These are phyloP conservation scores for Amaurobius ferox DNA, from an alignment of 2,888 invertebrate genomes.

Conservation along the genomic window DNA sequence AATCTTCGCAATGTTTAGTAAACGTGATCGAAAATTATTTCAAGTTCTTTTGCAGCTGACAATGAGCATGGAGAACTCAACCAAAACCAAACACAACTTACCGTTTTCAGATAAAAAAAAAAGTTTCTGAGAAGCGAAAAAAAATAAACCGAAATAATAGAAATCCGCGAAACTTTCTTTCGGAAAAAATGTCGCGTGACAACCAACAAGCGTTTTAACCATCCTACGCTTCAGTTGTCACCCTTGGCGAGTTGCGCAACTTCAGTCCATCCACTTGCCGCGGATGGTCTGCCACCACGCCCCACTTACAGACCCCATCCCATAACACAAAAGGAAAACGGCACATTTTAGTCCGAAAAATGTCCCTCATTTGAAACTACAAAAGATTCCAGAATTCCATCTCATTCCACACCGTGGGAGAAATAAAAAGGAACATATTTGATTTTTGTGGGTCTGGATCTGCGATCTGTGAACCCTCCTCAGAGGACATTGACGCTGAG, in stretches of 20 bases:
- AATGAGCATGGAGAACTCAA: too few relatives aligned
- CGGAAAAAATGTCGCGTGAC: slow-evolving; percentile 8
- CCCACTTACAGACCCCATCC: slow-evolving; percentile 57
- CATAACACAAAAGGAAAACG: slow-evolving; percentile 29
- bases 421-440: slow-evolving; percentile 32
- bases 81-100: too few relatives aligned
- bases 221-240: slow-evolving; percentile 35
- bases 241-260: slow-evolving; percentile 44
- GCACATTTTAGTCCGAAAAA: slow-evolving; percentile 29
- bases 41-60: too few relatives aligned
- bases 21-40: too few relatives aligned
- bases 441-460: slow-evolving; percentile 12
- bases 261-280: background rate
- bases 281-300: slow-evolving; percentile 63
- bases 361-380: slow-evolving; percentile 17
- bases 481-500: slow-evolving; percentile 56
- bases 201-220: slow-evolving; percentile 3
- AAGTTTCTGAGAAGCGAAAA: too few relatives aligned
- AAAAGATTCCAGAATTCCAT: slow-evolving; percentile 47
- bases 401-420: slow-evolving; percentile 56
- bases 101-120: too few relatives aligned
- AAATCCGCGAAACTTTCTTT: background rate
- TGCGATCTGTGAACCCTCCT: slow-evolving; percentile 55
- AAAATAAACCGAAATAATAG: too few relatives aligned
- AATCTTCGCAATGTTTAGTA: too few relatives aligned